Evolutionary conservation across 2,797 vertebrate species (phyloP).

Genomic region (Pagetopsis macropterus): DNA sequence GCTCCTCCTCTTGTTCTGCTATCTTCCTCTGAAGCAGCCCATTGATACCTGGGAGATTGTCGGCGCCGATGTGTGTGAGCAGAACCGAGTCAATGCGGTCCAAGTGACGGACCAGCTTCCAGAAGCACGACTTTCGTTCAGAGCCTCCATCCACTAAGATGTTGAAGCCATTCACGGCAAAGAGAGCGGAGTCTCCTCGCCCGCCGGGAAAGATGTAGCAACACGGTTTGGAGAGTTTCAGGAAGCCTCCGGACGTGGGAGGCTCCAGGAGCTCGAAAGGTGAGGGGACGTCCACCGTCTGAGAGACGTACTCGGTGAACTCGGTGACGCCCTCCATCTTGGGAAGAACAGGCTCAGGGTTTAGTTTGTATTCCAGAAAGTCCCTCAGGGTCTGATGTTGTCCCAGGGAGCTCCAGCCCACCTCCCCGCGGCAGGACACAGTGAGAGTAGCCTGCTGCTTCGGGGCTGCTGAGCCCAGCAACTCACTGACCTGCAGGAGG

Average conservation of each 20-base stretch:
- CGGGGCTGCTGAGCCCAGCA: slow-evolving; percentile 88
- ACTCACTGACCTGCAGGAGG: slow-evolving; percentile 86
- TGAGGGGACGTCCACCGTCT: slow-evolving; percentile 97
- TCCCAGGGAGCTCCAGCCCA: slow-evolving; percentile 92
- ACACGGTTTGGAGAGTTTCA: slow-evolving; percentile 98
- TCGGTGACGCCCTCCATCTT: slow-evolving; percentile 98
- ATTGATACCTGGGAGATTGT: slow-evolving; percentile 98
- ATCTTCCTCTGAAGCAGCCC: slow-evolving; percentile 97
- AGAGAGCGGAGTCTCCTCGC: slow-evolving; percentile 96
- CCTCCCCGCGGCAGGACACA: slow-evolving; percentile 92
- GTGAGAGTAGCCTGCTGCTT: slow-evolving; percentile 91
- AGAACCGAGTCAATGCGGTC: slow-evolving; percentile 97
- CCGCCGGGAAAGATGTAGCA: slow-evolving; percentile 99
- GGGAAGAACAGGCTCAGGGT: slow-evolving; percentile 89
- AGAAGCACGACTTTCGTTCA: slow-evolving; percentile 96
- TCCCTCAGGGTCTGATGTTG: slow-evolving; percentile 83
- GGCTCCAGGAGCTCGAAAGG: slow-evolving; percentile 97
- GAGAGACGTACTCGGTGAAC: slow-evolving; percentile 97
- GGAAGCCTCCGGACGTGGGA: slow-evolving; percentile 96
- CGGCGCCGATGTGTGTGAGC: slow-evolving; percentile 97
- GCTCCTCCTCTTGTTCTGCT: slow-evolving; percentile 96
- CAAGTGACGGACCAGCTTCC: slow-evolving; percentile 97
- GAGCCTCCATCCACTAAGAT: slow-evolving; percentile 97
- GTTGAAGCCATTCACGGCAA: slow-evolving; percentile 98
- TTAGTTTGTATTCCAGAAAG: slow-evolving; percentile 90